Evolutionary conservation across 2,797 vertebrate genomes (phyloP), one percentile per base, ranked within the genome.

Genomic region (Jordanella pulchra): DNA sequence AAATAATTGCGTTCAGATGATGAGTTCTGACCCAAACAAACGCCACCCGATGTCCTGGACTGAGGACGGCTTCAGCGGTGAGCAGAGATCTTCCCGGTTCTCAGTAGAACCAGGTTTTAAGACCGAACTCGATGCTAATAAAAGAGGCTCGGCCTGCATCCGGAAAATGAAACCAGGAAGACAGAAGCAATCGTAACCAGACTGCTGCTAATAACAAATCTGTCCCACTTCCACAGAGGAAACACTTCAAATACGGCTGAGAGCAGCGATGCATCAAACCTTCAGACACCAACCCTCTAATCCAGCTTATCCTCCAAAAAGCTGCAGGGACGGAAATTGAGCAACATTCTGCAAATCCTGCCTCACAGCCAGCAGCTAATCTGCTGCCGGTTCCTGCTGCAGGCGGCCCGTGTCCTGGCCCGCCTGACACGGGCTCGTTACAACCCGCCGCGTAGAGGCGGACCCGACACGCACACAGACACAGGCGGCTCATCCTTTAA

Each of bases 361-460:
- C 71, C 17, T 32, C n/a, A 71, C 42, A 30, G 71, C 35, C 21
- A 21, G 63, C 58, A 70, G 78, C 76, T 84, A 80, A 84, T 86
- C 84, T 76, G 65, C 74, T 6, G 73, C 78, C 28, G 39, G 60
- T 44, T 55, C 48, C 67, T 50, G 69, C 68, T 32, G 44, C 30
- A 56, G 65, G 35, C 44, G 23, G 54, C 10, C 77, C 74, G 73
- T 88, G 87, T 87, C 79, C 73, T 51, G 81, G 72, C 89, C 84
- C 87, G 87, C 83, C 79, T 74, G 17, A 68, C 68, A 6, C 71
- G 10, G 65, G 17, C 68, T 70, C 78, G 65, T 78, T 82, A 75
- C 72, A 71, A 61, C 66, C 67, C 71, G 50, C 48, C 75, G 76
- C 82, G 84, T 81, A 79, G 85, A 28, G 81, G 83, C 84, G 84